Conservation (phyloP, 2,113 vertebrate genomes). For the Cyanocitta stelleri region DNA sequence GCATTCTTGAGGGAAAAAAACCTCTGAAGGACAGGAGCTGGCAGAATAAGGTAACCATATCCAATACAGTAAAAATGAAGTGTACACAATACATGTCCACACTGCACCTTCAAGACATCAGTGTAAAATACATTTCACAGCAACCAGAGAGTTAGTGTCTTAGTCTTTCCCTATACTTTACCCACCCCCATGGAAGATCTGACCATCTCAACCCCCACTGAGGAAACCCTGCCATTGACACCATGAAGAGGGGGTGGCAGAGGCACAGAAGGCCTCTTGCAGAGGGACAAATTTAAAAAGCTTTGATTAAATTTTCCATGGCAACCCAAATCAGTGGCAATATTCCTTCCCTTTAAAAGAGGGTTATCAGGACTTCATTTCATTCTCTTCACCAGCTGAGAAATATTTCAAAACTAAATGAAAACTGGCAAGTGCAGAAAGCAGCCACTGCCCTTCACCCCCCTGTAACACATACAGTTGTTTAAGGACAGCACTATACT, state of each 20-base stretch:
- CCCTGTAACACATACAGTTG: not conserved
- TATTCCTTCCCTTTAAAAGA: not conserved
- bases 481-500: not conserved
- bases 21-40: not conserved
- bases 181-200: not conserved
- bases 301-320: not conserved
- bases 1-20: not conserved
- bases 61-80: not conserved
- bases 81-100: not conserved
- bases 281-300: not conserved
- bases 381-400: not conserved
- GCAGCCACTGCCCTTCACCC: not conserved
- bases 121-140: not conserved
- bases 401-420: not conserved
- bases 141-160: not conserved
- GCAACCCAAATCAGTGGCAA: not conserved
- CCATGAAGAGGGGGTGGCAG: rapidly evolving
- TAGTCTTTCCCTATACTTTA: not conserved
- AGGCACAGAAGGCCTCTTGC: not conserved
- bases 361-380: not conserved
- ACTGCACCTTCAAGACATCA: not conserved
- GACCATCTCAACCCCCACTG: not conserved
- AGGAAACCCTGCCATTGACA: not conserved
- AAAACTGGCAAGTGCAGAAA: not conserved
- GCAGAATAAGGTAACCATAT: not conserved